A percentile compares a stretch with the other conserved stretches of the same genome.
Conservation (phyloP, 1,140 invertebrate genomes). For the Heliconius himera region DNA sequence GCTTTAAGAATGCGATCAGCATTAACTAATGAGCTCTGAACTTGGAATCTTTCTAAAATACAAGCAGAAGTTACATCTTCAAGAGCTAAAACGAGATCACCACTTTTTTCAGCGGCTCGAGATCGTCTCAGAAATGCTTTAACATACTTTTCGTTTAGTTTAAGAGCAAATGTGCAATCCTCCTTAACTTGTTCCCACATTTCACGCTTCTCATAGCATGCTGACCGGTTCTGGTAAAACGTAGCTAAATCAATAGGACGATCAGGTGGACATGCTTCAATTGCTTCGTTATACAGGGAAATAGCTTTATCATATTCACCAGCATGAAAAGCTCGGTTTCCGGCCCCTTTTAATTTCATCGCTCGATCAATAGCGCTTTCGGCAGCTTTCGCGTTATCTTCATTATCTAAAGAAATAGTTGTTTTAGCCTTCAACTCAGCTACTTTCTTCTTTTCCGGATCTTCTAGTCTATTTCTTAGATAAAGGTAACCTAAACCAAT, state of each 20-base stretch:
- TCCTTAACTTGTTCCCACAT: constrained; percentile 92
- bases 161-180: constrained; percentile 93
- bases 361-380: constrained; percentile 87
- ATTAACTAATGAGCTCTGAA: constrained; percentile 88
- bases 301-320: constrained; percentile 95
- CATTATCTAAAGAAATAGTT: constrained; percentile 81
- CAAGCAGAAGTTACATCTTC: constrained; percentile 97
- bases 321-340: constrained; percentile 93
- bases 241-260: constrained; percentile 90
- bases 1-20: constrained; percentile 94
- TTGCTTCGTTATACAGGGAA: constrained; percentile 92
- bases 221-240: constrained; percentile 97
- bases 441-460: constrained; percentile 81
- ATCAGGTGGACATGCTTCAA: constrained; percentile 90
- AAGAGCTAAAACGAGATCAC: constrained; percentile 89
- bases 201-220: constrained; percentile 95
- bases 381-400: constrained; percentile 69
- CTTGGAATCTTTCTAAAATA: constrained; percentile 93
- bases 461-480: constrained; percentile 83
- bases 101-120: constrained; percentile 90
- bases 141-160: constrained; percentile 92
- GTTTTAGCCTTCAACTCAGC: constrained; percentile 81
- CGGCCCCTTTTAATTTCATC: constrained; percentile 90
- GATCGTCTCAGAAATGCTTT: constrained; percentile 94
- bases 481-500: constrained; percentile 92